These are phyloP conservation scores for Microcaecilia unicolor DNA, from an alignment of 2,797 vertebrate genomes.

Conservation along the genomic window DNA sequence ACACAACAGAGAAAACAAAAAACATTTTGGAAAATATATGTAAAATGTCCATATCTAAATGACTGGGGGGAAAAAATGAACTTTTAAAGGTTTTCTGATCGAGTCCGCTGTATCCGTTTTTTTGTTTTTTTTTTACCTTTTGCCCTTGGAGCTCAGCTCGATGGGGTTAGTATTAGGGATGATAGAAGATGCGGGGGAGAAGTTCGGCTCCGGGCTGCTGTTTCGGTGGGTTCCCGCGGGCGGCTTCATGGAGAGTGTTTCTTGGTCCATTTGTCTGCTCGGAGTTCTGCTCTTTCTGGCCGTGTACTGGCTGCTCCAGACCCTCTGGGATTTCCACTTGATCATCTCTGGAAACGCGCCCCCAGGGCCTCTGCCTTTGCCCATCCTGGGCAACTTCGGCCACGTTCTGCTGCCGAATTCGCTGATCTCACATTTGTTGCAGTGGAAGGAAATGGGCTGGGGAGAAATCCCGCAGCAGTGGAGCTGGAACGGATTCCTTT, in stretches of 20 bases:
- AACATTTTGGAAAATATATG: too few species aligned
- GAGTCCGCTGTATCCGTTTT: too few species aligned
- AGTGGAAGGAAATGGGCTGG: too few species aligned
- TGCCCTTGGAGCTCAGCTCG: background rate
- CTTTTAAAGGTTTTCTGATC: too few species aligned
- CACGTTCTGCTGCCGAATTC: constrained; percentile 62
- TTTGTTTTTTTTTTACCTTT: too few species aligned
- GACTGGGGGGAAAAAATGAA: too few species aligned
- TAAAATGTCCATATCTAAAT: too few species aligned
- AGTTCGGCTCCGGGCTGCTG: background rate
- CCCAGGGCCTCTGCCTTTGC: constrained; percentile 75
- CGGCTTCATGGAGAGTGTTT: background rate
- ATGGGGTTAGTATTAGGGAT: background rate
- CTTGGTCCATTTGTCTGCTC: constrained; percentile 17
- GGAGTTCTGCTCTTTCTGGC: constrained; percentile 23
- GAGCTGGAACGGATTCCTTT: background rate
- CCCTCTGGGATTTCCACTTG: background rate
- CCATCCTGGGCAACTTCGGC: constrained; percentile 76
- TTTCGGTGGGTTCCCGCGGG: constrained; percentile 1
- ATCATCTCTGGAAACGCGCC: constrained; percentile 44
- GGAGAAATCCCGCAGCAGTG: constrained; percentile 1
- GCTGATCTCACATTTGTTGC: too few species aligned
- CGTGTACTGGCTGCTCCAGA: constrained; percentile 20
- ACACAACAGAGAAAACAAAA: too few species aligned
- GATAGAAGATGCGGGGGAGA: background rate